Conservation (phyloP, 2,888 invertebrate species). For the Cremastinae sp. region DNA sequence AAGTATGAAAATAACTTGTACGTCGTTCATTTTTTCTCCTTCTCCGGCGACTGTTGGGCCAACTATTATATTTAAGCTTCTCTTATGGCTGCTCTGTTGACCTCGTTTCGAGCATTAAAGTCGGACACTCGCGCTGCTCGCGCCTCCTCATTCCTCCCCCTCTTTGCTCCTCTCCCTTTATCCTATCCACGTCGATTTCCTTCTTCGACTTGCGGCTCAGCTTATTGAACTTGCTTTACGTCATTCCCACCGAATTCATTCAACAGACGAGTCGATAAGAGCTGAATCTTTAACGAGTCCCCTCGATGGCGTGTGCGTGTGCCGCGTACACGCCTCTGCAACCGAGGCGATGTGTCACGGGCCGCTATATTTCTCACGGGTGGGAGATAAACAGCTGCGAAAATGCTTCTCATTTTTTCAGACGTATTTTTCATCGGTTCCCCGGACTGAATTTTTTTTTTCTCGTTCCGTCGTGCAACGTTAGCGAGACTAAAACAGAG, state of each 20-base stretch:
- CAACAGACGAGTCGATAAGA: slow-evolving; percentile 20
- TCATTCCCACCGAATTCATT: slow-evolving; percentile 42
- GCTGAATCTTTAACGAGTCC: slow-evolving; percentile 27
- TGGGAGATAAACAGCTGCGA: no score
- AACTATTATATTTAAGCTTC: slow-evolving; percentile 29
- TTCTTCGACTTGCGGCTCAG: slow-evolving; percentile 18
- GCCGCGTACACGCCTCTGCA: no score
- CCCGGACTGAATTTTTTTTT: neutral
- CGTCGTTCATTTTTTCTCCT: neutral
- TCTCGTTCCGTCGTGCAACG: no score
- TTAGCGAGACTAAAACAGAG: no score
- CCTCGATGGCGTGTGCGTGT: no score
- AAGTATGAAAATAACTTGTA: neutral
- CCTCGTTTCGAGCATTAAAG: slow-evolving; percentile 46
- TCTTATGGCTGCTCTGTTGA: slow-evolving; percentile 38
- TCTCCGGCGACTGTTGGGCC: neutral
- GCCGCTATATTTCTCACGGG: no score
- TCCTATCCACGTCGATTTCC: neutral
- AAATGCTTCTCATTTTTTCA: no score
- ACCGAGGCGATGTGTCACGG: no score
- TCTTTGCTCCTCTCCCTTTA: neutral
- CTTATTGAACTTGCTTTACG: slow-evolving; percentile 49
- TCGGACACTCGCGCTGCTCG: slow-evolving; percentile 34
- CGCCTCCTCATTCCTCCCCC: neutral
- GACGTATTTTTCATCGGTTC: no score